Evolutionary conservation across 2,797 vertebrate species (phyloP).

Genomic region (Leuciscus waleckii): DNA sequence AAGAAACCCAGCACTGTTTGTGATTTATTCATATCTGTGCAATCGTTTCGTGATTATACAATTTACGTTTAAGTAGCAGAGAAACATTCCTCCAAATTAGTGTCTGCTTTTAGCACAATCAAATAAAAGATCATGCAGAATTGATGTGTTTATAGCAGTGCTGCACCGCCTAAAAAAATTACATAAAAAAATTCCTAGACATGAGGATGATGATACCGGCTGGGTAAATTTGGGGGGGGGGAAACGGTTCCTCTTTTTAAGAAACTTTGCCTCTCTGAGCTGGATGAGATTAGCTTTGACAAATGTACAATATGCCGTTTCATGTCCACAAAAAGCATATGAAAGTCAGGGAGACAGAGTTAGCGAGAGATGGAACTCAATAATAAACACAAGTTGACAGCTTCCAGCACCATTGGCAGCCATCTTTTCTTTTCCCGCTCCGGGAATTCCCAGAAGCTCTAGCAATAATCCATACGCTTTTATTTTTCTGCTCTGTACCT

Average conservation of each 20-base stretch:
- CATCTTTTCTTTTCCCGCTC: slow-evolving; percentile 39
- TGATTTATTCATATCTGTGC: neutral
- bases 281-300: slow-evolving; percentile 54
- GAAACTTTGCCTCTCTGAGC: slow-evolving; percentile 39
- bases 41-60: slow-evolving; percentile 21
- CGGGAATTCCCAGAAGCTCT: slow-evolving; percentile 51
- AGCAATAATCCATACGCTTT: slow-evolving; percentile 53
- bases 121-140: neutral
- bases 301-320: slow-evolving; percentile 59
- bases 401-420: slow-evolving; percentile 35
- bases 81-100: slow-evolving; percentile 12
- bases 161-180: neutral
- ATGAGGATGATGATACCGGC: slow-evolving; percentile 1
- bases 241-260: slow-evolving; percentile 40
- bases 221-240: neutral
- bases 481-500: slow-evolving; percentile 47
- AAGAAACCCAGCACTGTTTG: neutral
- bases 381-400: slow-evolving; percentile 57
- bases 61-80: slow-evolving; percentile 27
- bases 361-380: slow-evolving; percentile 39
- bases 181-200: neutral
- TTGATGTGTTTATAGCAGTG: neutral
- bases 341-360: slow-evolving; percentile 42
- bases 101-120: slow-evolving; percentile 24
- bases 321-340: slow-evolving; percentile 56